A percentile compares a stretch with the other conserved stretches of the same genome.
These are phyloP conservation scores for Diorhabda carinulata DNA, from an alignment of 1,140 invertebrate genomes.

Conservation along the genomic window DNA sequence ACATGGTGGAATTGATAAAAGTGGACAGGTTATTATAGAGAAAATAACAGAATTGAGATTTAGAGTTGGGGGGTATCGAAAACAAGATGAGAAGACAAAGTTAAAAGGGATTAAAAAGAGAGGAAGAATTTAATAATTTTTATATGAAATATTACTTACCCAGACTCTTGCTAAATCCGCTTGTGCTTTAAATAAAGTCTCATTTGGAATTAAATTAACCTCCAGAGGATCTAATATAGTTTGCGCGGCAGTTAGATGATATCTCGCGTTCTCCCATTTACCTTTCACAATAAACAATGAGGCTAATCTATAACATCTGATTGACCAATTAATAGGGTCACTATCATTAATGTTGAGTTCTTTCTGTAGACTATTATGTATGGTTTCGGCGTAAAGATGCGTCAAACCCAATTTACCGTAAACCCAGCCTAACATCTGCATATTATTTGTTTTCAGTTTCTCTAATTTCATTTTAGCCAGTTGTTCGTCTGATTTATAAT, in stretches of 20 bases:
- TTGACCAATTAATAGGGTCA: conserved; percentile 38
- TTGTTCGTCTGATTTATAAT: conserved; percentile 25
- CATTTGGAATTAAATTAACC: conserved; percentile 28
- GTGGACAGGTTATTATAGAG: too few relatives aligned
- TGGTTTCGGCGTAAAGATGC: conserved; percentile 29
- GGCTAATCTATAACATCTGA: conserved; percentile 36
- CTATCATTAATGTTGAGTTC: conserved; percentile 32
- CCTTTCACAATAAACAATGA: conserved; percentile 33
- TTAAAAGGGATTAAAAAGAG: too few relatives aligned
- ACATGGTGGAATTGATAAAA: too few relatives aligned
- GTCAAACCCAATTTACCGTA: conserved; percentile 35
- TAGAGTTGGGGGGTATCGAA: too few relatives aligned
- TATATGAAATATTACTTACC: conserved; percentile 19
- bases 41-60: too few relatives aligned
- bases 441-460: conserved; percentile 38
- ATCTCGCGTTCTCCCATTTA: conserved; percentile 37
- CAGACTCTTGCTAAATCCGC: conserved; percentile 39
- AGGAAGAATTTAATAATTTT: too few relatives aligned
- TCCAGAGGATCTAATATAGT: conserved; percentile 38
- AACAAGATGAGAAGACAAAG: too few relatives aligned
- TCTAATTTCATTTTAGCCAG: conserved; percentile 30
- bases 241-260: conserved; percentile 37
- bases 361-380: conserved; percentile 37
- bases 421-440: conserved; percentile 44
- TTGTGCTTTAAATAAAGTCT: conserved; percentile 31